Evolutionary conservation across 1,140 invertebrate genomes (phyloP).

Genomic region (Bombus fervidus): DNA sequence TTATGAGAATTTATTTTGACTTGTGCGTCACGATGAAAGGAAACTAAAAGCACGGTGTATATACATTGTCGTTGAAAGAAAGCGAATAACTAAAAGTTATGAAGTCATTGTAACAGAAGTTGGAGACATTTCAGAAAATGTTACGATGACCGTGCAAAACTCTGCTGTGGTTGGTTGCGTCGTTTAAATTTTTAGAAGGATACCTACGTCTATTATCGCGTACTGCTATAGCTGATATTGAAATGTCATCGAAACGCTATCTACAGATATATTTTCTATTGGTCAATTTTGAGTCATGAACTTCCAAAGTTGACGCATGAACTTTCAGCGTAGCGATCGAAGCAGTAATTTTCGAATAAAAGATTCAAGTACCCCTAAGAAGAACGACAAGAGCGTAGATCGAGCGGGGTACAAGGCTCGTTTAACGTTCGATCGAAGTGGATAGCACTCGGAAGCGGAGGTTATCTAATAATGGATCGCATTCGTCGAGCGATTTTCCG

Average conservation of each 20-base stretch:
- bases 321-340: background rate
- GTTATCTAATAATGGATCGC: conserved; percentile 32
- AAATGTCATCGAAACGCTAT: background rate
- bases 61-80: background rate
- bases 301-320: background rate
- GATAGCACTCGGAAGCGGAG: background rate
- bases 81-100: too few relatives aligned
- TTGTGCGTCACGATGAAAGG: background rate
- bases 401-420: background rate
- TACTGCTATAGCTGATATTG: background rate
- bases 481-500: conserved; percentile 23
- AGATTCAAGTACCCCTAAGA: background rate
- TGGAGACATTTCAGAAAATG: too few relatives aligned
- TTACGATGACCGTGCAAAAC: too few relatives aligned
- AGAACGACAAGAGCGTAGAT: background rate
- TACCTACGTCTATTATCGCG: background rate
- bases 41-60: background rate
- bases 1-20: background rate
- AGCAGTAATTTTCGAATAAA: background rate
- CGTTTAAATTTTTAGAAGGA: background rate
- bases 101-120: too few relatives aligned
- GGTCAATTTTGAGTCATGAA: background rate
- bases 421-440: background rate
- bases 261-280: background rate
- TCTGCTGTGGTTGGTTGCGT: background rate